Conservation (phyloP, 2,113 vertebrate species). For the Paraplagusia blochii region DNA sequence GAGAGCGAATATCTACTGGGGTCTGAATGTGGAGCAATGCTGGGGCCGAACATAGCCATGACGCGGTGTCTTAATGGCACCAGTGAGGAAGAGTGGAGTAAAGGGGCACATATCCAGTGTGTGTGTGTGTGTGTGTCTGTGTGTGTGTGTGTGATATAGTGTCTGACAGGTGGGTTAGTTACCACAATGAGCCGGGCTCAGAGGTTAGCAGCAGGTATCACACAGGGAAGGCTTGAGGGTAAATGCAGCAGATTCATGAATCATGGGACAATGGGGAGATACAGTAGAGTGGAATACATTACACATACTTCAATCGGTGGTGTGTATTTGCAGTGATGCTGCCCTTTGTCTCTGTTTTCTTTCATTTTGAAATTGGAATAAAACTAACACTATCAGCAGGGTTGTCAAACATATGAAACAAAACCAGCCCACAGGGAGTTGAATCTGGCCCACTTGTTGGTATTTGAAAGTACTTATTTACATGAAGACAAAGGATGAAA, state of each 20-base stretch:
- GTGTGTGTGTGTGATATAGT: neutral
- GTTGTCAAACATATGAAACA: too few relatives aligned
- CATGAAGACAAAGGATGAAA: too few relatives aligned
- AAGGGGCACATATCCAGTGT: too few relatives aligned
- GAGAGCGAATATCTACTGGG: constrained; percentile 18
- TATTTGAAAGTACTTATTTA: too few relatives aligned
- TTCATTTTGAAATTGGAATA: too few relatives aligned
- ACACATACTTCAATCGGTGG: too few relatives aligned
- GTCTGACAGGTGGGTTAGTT: constrained; percentile 19
- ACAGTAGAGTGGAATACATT: too few relatives aligned
- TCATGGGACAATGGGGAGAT: neutral
- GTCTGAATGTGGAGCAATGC: constrained; percentile 58
- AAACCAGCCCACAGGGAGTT: too few relatives aligned
- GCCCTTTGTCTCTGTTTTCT: too few relatives aligned
- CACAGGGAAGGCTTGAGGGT: constrained; percentile 24
- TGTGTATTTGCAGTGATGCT: too few relatives aligned
- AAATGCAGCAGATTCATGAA: constrained; percentile 15
- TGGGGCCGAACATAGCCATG: constrained; percentile 13
- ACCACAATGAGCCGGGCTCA: constrained; percentile 18
- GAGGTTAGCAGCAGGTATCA: constrained; percentile 38
- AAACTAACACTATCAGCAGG: too few relatives aligned
- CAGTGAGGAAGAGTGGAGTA: neutral
- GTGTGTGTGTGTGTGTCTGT: constrained; percentile 7
- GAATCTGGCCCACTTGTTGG: too few relatives aligned
- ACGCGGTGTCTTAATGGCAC: constrained; percentile 3